Evolutionary conservation across 1,140 invertebrate genomes (phyloP), one percentile per base, ranked within the genome.

Genomic region (Orius insidiosus): DNA sequence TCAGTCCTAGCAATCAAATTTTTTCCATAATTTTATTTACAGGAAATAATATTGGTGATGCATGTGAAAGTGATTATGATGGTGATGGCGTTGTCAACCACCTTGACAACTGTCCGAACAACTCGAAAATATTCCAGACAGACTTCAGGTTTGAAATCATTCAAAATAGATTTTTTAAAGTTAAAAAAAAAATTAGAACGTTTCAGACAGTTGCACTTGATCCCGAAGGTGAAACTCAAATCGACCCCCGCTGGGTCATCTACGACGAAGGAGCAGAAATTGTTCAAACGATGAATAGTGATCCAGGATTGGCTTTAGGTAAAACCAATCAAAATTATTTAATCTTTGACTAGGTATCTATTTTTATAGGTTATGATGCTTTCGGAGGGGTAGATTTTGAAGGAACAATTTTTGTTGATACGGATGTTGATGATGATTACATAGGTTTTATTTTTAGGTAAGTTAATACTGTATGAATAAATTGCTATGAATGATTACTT

Each of bases 371-470:
- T 18, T 82, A 79, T 54, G 83, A 90, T 52, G 70, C 71, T 16
- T 93, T 96, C 56, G 78, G 76, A 11, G 90, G 90, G 0, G 90
- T 96, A 1, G 92, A 97, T 60, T 97, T 95, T 59, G 92, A 95
- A 59, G 93, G 92, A 14, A 97, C 93, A 0, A 89, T 97, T 59
- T 95, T 87, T 57, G 76, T 97, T 0, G 87, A 93, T 55, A 84
- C 85, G 0, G 80, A 88, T 36, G 80, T 83, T n/a, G 93, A 97
- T 59, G 90, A 97, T 59, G 93, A 97, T 62, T 96, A 90, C 54
- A 88, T 87, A 19, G 93, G 93, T 5, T 95, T 97, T 55, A 81
- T 96, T 24, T 94, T 93, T 64, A 82, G 79, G 74, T 79, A 64
- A 59, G 53, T 53, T 31, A 33, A 41, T 19, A 41, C 16, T 11